Evolutionary conservation across 2,888 invertebrate species (phyloP).

Genomic region (Melipona bicolor): DNA sequence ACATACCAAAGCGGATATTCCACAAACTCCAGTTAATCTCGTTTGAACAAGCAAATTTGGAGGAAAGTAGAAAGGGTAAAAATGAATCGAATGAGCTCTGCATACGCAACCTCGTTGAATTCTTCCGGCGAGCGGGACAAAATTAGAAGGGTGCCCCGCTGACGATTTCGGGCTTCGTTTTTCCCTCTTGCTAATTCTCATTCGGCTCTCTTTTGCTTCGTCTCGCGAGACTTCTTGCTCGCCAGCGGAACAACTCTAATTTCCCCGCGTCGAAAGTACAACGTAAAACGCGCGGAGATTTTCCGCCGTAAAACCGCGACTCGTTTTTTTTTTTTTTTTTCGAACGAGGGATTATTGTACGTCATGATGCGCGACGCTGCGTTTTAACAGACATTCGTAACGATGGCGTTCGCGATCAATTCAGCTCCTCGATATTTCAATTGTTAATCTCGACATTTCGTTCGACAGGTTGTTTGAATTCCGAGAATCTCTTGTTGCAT

Average conservation of each 20-base stretch:
- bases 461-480: too few relatives aligned
- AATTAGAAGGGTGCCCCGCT: conserved; percentile 4
- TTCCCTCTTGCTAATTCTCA: background rate
- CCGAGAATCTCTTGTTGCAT: too few relatives aligned
- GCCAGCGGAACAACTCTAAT: too few relatives aligned
- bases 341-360: too few relatives aligned
- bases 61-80: background rate
- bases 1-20: background rate
- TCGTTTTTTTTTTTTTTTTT: too few relatives aligned
- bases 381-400: too few relatives aligned
- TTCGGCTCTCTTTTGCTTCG: background rate
- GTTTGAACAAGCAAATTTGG: background rate
- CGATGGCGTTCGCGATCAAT: too few relatives aligned
- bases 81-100: background rate
- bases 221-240: background rate
- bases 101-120: background rate
- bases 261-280: conserved; percentile 9
- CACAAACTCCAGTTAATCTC: background rate
- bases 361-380: too few relatives aligned
- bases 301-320: too few relatives aligned
- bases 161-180: background rate
- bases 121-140: background rate
- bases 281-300: background rate
- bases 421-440: too few relatives aligned
- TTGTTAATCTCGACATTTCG: too few relatives aligned